These are phyloP conservation scores for Thaleichthys pacificus DNA, from an alignment of 2,797 vertebrate species.

Conservation along the genomic window DNA sequence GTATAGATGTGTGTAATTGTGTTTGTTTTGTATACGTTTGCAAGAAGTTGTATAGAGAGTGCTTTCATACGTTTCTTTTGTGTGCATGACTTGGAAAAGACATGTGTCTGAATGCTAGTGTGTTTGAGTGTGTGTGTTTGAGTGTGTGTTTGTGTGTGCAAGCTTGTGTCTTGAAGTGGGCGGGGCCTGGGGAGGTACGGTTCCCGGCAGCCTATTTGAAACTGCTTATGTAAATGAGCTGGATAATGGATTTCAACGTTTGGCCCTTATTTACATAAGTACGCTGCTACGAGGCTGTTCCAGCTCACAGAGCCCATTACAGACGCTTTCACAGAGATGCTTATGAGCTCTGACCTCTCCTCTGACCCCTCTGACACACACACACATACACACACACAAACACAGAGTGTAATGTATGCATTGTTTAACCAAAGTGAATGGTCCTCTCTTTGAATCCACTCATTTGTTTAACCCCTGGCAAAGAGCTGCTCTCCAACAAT, in stretches of 20 bases:
- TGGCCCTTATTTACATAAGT: conserved; percentile 85
- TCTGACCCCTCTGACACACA: conserved; percentile 58
- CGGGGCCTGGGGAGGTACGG: conserved; percentile 19
- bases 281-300: conserved; percentile 71
- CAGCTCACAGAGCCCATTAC: conserved; percentile 75
- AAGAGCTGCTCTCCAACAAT: conserved; percentile 27
- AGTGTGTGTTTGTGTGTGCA: conserved; percentile 25
- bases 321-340: conserved; percentile 65
- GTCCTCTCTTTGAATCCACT: conserved; percentile 52
- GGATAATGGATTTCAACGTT: conserved; percentile 82
- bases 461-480: conserved; percentile 61
- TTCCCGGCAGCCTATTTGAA: conserved; percentile 55
- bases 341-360: conserved; percentile 68
- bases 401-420: conserved; percentile 64
- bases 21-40: too few relatives aligned
- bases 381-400: conserved; percentile 32
- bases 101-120: conserved; percentile 15
- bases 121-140: conserved; percentile 28
- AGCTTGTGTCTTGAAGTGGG: conserved; percentile 37
- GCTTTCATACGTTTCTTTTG: not conserved
- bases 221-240: conserved; percentile 80
- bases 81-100: conserved; percentile 33
- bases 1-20: too few relatives aligned
- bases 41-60: too few relatives aligned
- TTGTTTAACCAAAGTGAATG: conserved; percentile 54